Evolutionary conservation across 2,797 vertebrate species (phyloP), one percentile per base, ranked within the genome.

Genomic region (Epinephelus awoara): DNA sequence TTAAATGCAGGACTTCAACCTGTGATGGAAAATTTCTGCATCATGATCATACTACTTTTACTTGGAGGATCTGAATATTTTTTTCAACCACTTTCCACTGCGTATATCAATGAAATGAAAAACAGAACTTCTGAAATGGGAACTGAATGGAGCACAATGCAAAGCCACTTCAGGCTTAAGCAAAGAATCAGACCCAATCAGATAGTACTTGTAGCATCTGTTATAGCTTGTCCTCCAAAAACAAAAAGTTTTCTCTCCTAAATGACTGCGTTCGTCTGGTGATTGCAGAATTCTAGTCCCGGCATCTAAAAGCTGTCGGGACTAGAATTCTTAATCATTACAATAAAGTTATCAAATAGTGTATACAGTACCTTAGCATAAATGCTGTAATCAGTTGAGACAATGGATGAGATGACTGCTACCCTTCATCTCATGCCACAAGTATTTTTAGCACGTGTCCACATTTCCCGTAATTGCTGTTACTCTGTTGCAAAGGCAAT

Each of bases 311-410:
- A 52, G 64, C 12, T 18, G 5, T 18, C 12, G 9, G n/a, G 12
- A 63, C 11, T 47, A 6, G 15, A 44, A 74, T 17, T 62, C 18
- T 63, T 34, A 29, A 66, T 23, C 13, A 68, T 78, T 50, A 51
- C 44, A 44, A 54, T 13, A 21, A 17, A 61, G 40, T 51, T 50
- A 49, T 52, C 14, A 38, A 65, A 66, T 69, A 14, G 65, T 63
- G 47, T 46, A 38, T 52, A 14, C 12, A 55, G 67, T 25, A 64
- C 47, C 14, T 42, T 47, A 12, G 54, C 18, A 46, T 67, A 57
- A 82, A 82, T 29, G 66, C 59, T 70, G 55, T 79, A 72, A 77
- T 80, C 55, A 79, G 2, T 18, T 64, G 8, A 83, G 49, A 85
- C 65, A 82, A 72, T 71, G 49, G 54, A 8, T 52, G 65, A 70